phyloP scores from a whole-genome alignment of 2,888 invertebrate genomes.

The Tenthredo amoena region DNA sequence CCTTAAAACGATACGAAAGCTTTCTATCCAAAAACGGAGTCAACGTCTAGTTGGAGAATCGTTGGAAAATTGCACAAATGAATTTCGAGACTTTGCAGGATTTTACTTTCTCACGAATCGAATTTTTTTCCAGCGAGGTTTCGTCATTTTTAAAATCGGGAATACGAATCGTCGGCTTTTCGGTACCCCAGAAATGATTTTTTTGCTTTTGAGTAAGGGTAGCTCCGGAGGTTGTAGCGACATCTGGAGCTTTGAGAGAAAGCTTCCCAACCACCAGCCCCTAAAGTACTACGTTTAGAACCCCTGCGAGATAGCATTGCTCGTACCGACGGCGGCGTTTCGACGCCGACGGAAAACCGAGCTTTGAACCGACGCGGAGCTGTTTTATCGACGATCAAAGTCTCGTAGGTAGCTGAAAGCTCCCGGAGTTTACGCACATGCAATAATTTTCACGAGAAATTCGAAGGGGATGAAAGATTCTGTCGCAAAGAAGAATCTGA shows the following conservation, averaged over 20 bases:
- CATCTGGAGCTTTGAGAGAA: constrained; percentile 59
- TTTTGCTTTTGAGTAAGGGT: background rate
- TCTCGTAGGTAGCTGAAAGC: background rate
- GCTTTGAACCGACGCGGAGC: constrained; percentile 60
- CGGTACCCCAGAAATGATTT: background rate
- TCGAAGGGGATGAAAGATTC: background rate
- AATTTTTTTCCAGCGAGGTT: background rate
- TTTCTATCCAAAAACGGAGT: background rate
- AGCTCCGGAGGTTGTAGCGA: constrained; percentile 56
- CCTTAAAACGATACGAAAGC: background rate
- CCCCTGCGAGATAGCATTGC: constrained; percentile 62
- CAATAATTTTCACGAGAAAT: background rate
- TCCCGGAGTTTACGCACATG: background rate
- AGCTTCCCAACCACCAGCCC: constrained; percentile 52
- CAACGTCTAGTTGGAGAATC: background rate
- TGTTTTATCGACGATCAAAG: constrained; percentile 40
- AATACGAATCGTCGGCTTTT: background rate
- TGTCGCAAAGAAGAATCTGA: no score
- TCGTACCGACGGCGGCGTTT: constrained; percentile 52
- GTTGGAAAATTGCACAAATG: background rate
- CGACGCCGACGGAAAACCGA: constrained; percentile 14
- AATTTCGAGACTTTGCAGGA: background rate
- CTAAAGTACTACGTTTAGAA: background rate
- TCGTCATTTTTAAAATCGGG: background rate
- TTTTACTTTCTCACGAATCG: background rate